These are phyloP conservation scores for Leucophenga varia DNA, from an alignment of 1,140 invertebrate genomes.

Conservation along the genomic window DNA sequence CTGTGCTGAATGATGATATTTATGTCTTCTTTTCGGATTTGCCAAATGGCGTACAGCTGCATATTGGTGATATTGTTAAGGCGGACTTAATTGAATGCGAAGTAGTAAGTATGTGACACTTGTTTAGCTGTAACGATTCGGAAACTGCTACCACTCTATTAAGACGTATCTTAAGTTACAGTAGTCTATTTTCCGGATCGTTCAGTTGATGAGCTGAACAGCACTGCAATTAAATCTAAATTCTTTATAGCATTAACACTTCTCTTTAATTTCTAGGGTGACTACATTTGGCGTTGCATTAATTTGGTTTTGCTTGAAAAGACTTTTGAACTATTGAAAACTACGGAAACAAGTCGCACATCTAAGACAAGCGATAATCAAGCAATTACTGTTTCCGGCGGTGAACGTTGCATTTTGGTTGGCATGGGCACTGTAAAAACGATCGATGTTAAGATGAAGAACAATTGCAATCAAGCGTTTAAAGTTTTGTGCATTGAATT, in stretches of 20 bases:
- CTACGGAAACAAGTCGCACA: not conserved
- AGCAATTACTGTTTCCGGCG: conserved; percentile 56
- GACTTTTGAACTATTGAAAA: conserved; percentile 22
- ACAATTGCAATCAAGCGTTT: conserved; percentile 40
- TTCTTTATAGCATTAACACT: no score
- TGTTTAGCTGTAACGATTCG: no score
- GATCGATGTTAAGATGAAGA: conserved; percentile 46
- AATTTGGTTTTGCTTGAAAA: conserved; percentile 30
- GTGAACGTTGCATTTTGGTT: conserved; percentile 48
- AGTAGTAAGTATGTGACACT: conserved; percentile 28
- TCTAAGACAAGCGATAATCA: conserved; percentile 13
- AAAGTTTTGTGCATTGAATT: conserved; percentile 46
- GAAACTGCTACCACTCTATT: no score
- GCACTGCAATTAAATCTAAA: not conserved
- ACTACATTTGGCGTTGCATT: conserved; percentile 36
- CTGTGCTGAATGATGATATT: conserved; percentile 13
- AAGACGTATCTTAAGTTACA: no score
- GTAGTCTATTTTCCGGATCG: no score
- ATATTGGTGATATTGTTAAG: conserved; percentile 34
- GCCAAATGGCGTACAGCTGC: conserved; percentile 9
- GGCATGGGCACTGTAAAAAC: conserved; percentile 49
- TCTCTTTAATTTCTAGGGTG: conserved; percentile 16
- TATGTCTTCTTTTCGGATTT: conserved; percentile 33
- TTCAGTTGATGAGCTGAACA: no score
- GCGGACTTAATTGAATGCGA: conserved; percentile 43